Evolutionary conservation across 2,797 vertebrate species (phyloP), one percentile per base, ranked within the genome.

Genomic region (Characodon lateralis): DNA sequence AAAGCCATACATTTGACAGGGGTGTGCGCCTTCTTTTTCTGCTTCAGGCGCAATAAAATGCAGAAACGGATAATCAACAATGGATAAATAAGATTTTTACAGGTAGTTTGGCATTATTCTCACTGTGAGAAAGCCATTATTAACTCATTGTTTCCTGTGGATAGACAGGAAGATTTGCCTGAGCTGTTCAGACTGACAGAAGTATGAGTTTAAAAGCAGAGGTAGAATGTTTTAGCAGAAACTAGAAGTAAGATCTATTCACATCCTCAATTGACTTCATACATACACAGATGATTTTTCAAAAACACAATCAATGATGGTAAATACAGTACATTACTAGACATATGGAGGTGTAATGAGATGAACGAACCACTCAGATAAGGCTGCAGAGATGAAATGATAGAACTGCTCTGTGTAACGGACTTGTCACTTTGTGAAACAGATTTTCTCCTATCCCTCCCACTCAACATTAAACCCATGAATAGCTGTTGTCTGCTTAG

Each of bases 401-500:
- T 87, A 55, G 76, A 69, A 65, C 63, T 59, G 78, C 77, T 83
- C 74, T n/a, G 39, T 65, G n/a, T 13, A 71, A 66, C 24, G 2
- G 4, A 10, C n/a, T 22, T 51, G 53, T 48, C 83, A 55, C 35
- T 66, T 55, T 79, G 73, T 71, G 83, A 80, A 77, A 78, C 72
- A 18, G 26, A 73, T 48, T 61, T 85, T 85, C 85, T 86, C 86
- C 80, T 81, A 61, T 84, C 87, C 81, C 83, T 78, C 85, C 85
- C 84, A 82, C 87, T 92, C 88, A 77, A 86, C 87, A 81, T 87
- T 87, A 88, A 81, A 87, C 83, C 85, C 81, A 89, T 90, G 89
- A 91, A 91, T 92, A 92, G 86, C 83, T 87, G 85, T 86, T 78
- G 58, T 90, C 77, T 76, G 81, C 88, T 81, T 73, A 26, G 79